Conservation (phyloP, 2,888 invertebrate species). For the Acanthosepion lycidas region DNA sequence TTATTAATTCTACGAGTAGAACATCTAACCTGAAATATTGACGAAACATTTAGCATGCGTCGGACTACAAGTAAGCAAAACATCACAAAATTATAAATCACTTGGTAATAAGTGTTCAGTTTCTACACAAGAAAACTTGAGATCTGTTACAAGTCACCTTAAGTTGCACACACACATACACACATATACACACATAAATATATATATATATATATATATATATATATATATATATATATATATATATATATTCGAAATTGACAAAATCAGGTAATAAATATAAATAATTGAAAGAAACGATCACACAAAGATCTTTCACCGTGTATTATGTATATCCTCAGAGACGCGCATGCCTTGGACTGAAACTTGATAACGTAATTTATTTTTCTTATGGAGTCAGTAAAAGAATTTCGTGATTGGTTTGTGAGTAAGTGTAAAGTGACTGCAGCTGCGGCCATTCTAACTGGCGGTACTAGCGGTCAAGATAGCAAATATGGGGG, state of each 20-base stretch:
- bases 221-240: too few species aligned
- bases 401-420: constrained; percentile 68
- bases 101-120: too few species aligned
- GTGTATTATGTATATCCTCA: background rate
- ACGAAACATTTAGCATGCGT: too few species aligned
- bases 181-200: too few species aligned
- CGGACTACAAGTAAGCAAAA: too few species aligned
- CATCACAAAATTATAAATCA: too few species aligned
- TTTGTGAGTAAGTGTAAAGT: constrained; percentile 63
- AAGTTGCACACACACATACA: too few species aligned
- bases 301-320: background rate
- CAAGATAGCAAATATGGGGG: constrained; percentile 48
- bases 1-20: too few species aligned
- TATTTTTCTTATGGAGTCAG: constrained; percentile 60
- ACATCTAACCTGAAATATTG: too few species aligned
- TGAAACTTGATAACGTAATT: background rate
- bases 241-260: background rate
- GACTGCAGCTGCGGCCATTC: constrained; percentile 46
- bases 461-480: constrained; percentile 43
- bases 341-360: background rate
- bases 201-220: background rate
- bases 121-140: too few species aligned
- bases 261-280: background rate
- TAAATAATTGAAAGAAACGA: background rate
- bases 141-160: too few species aligned